Percentiles rank a stretch among this genome's conserved stretches.
These are phyloP conservation scores for Mastomys natalensis DNA, from an alignment of 2,113 vertebrate genomes.

Conservation along the genomic window DNA sequence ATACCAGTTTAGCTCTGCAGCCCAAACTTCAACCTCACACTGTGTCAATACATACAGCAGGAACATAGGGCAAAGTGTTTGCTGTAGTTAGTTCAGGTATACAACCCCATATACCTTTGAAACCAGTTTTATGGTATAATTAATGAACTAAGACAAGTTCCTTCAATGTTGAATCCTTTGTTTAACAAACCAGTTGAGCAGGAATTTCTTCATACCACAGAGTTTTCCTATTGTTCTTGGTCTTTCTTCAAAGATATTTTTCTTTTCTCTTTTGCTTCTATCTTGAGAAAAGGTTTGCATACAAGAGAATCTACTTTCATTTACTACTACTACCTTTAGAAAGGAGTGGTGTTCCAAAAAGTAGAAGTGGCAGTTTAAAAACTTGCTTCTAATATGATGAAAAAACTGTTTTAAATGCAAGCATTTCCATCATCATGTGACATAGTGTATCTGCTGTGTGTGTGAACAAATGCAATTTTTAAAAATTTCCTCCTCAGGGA, in stretches of 20 bases:
- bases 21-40: neutral
- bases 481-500: neutral
- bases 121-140: neutral
- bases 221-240: neutral
- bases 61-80: neutral
- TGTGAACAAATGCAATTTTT: neutral
- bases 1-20: neutral
- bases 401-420: neutral
- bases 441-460: conserved; percentile 2
- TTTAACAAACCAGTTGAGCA: neutral
- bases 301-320: neutral
- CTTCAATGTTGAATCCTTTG: neutral
- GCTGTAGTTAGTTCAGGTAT: neutral
- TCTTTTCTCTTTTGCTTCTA: neutral
- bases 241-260: neutral
- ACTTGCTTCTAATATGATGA: neutral
- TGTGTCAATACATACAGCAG: neutral
- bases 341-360: neutral
- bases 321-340: neutral
- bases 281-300: neutral
- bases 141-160: neutral
- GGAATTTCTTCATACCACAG: neutral
- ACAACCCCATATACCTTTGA: neutral
- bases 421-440: neutral
- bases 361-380: neutral